A percentile compares a stretch with the other conserved stretches of the same genome.
These are phyloP conservation scores for Crotalus helleri DNA, from an alignment of 2,113 vertebrate genomes.

Conservation along the genomic window DNA sequence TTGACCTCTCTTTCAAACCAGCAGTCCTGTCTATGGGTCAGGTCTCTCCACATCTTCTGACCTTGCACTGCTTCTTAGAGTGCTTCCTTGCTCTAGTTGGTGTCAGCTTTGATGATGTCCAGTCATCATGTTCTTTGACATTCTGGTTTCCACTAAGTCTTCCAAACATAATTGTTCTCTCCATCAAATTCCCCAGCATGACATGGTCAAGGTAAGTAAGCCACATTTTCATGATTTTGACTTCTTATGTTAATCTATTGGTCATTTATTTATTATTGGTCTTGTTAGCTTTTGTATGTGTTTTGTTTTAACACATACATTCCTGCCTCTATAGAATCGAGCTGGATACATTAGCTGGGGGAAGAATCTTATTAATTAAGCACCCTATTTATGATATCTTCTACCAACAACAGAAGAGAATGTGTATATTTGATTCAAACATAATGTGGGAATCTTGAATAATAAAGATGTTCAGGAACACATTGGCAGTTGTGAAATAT, in stretches of 20 bases:
- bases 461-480: constrained; percentile 39
- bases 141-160: too few relatives aligned
- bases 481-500: constrained; percentile 33
- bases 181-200: too few relatives aligned
- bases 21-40: too few relatives aligned
- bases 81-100: too few relatives aligned
- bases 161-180: too few relatives aligned
- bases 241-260: neutral
- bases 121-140: too few relatives aligned
- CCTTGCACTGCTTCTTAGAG: too few relatives aligned
- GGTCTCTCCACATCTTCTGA: too few relatives aligned
- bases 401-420: constrained; percentile 28
- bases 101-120: too few relatives aligned
- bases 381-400: constrained; percentile 4
- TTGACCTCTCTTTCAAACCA: too few relatives aligned
- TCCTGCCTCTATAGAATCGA: neutral
- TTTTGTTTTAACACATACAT: neutral
- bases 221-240: too few relatives aligned
- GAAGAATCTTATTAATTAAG: constrained; percentile 54
- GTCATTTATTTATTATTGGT: neutral
- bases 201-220: too few relatives aligned
- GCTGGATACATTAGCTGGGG: constrained; percentile 11
- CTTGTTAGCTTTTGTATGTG: neutral
- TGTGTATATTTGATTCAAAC: constrained; percentile 37
- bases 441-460: constrained; percentile 15